These are phyloP conservation scores for Verasper variegatus DNA, from an alignment of 2,113 vertebrate genomes.

Conservation along the genomic window DNA sequence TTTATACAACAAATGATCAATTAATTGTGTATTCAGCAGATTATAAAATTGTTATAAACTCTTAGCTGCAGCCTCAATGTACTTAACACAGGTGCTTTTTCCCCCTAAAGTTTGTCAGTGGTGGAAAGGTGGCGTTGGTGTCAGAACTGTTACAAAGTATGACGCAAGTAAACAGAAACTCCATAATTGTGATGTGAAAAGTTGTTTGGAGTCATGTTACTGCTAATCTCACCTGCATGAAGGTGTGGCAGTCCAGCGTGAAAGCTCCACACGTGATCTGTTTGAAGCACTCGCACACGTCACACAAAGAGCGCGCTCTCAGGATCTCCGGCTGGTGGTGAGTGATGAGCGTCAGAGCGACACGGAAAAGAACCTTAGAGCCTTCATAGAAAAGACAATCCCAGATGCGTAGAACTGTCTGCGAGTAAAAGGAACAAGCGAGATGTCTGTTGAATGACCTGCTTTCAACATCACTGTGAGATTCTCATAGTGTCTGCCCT, in stretches of 20 bases:
- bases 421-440: conserved; percentile 6
- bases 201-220: not conserved
- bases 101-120: too few species aligned
- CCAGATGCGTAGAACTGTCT: conserved; percentile 97
- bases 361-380: conserved; percentile 95
- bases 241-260: conserved; percentile 91
- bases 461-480: too few species aligned
- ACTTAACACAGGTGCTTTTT: too few species aligned
- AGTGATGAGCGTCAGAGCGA: conserved; percentile 92
- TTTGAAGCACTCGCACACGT: conserved; percentile 93
- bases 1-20: too few species aligned
- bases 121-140: too few species aligned
- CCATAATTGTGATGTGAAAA: too few species aligned
- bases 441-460: not conserved
- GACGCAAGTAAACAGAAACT: too few species aligned
- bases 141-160: too few species aligned
- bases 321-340: conserved; percentile 90
- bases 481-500: not conserved
- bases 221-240: conserved; percentile 87
- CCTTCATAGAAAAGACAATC: conserved; percentile 97
- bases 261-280: conserved; percentile 88
- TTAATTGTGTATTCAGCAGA: too few species aligned
- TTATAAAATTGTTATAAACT: too few species aligned
- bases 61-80: too few species aligned
- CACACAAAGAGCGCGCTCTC: conserved; percentile 86